Base-by-base conservation (phyloP, 2,113 vertebrate species). In the Oncorhynchus clarkii region DNA sequence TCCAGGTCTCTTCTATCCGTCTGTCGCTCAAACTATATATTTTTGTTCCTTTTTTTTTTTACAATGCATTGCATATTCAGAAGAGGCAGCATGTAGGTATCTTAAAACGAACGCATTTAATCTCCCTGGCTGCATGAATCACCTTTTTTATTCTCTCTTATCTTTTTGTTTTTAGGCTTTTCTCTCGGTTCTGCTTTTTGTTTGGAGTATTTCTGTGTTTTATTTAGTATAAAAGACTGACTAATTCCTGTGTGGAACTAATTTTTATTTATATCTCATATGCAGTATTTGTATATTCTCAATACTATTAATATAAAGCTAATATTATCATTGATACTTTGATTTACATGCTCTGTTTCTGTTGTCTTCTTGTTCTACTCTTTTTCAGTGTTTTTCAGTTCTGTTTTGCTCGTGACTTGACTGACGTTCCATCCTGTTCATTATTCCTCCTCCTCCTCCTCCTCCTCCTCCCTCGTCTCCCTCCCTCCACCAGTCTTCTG, bases 11-110 rank as follows among this genome's bases (percentile, higher is more conserved):
- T 27, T 27, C 82, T 82, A 78, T 75, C 83, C 86, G 51, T 54
- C 89, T 83, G 88, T 82, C 88, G 83, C 92, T 93, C 88, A 93
- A 92, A 90, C 88, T 80, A 87, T 89, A 71, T 92, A 81, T 92
- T 87, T 88, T 86, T 90, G 78, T 91, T 90, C 68, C 76, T 87
- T 88, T 88, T 31, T 88, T 29, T 31, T 31, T 90, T 91, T 84
- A 87, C 90, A 89, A 91, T 70, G 89, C 91, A 83, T 84, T 87
- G 90, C 85, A 59, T 87, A 81, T 80, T 90, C 90, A 83, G 89
- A 85, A 86, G 92, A 90, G 80, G 78, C 92, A 90, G 93, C 81
- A 72, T 82, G 88, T 92, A 90, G 90, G 87, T 89, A 92, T 88
- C 90, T 75, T 48, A 77, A 85, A 86, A 81, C 73, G 8, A 77